Evolutionary conservation across 2,113 vertebrate genomes (phyloP), one percentile per base, ranked within the genome.

Genomic region (Macaca nemestrina): DNA sequence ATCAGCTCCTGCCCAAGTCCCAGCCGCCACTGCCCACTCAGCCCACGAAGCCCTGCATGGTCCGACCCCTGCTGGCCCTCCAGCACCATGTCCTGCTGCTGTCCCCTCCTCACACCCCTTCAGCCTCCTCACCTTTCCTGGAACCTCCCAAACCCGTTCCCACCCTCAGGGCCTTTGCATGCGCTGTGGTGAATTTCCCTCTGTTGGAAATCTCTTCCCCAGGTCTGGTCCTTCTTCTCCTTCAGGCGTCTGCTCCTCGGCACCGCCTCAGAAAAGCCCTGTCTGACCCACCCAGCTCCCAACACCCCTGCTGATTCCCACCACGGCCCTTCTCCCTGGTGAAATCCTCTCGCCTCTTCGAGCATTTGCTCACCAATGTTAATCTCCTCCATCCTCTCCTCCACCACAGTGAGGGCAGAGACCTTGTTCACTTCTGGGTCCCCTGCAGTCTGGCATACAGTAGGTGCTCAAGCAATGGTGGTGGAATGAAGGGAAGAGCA

Each of bases 101-200:
- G 5, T 18, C 72, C 27, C 30, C 48, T 68, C 10, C 30, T 23
- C 16, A 3, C 50, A 81, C 35, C 6, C 40, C 6, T 25, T 55
- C 70, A 76, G n/a, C 11, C 45, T 38, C 30, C 30, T 40, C 35
- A n/a, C 11, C 18, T 95, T 78, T 95, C 48, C 72, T 43, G 78
- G 79, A 80, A 59, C 20, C 8, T 32, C 55, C 82, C 52, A n/a
- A 67, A 67, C 20, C 16, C 22, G 23, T 86, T n/a, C 40, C 72
- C 14, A 55, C 48, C 67, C 59, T 55, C 86, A 82, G 73, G 89
- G 61, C 78, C 67, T 89, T 78, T 80, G 78, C 76, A n/a, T 64
- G 43, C 68, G 76, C 72, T 67, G 3, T 55, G 72, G 70, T 14
- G 8, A 68, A 45, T 35, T 50, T 85, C 40, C 52, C 43, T 40